Evolutionary conservation across 2,888 invertebrate genomes (phyloP), one percentile per base, ranked within the genome.

Genomic region (Thecophora atra): DNA sequence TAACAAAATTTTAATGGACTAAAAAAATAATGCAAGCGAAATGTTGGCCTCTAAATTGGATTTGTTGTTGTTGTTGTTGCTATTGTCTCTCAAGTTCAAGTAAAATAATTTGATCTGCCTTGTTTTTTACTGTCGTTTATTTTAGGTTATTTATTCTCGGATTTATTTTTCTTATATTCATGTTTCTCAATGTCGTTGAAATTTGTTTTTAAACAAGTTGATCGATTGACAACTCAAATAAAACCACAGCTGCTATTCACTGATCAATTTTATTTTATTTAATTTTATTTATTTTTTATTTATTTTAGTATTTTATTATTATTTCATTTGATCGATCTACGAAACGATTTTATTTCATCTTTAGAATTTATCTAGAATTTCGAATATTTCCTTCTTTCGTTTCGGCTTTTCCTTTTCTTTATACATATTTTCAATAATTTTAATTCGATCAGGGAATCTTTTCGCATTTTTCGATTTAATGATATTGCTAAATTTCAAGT

Each of bases 71-170:
- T 47, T 47, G 47, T 47, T 47, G 5, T 1, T 47, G 47, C 17
- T 47, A 0, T 47, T 47, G 2, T 24, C 54, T 54, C 54, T 24
- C 58, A 58, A 58, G 28, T 58, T 58, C 58, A 58, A 58, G 28
- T 26, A 28, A 58, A 58, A 58, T 28, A 24, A 58, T 58, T 58
- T 58, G 58, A 58, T 58, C 58, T 28, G 15, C 24, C 54, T 54
- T 54, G 24, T 54, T 54, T 19, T 54, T 21, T 8, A 54, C 11
- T n/a, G 19, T 54, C 21, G 3, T 19, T 54, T 21, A 11, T 21
- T 21, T 54, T 54, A 21, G 11, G 1, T 54, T 54, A 21, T 54
- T n/a, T 11, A n/a, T 54, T 21, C 21, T 54, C 7, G n/a, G 54
- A 6, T 8, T 54, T 21, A 5, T 30, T 11, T 17, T 47, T 11